A percentile compares a stretch with the other conserved stretches of the same genome.
These are phyloP conservation scores for Patella depressa DNA, from an alignment of 2,888 invertebrate species.

Conservation along the genomic window DNA sequence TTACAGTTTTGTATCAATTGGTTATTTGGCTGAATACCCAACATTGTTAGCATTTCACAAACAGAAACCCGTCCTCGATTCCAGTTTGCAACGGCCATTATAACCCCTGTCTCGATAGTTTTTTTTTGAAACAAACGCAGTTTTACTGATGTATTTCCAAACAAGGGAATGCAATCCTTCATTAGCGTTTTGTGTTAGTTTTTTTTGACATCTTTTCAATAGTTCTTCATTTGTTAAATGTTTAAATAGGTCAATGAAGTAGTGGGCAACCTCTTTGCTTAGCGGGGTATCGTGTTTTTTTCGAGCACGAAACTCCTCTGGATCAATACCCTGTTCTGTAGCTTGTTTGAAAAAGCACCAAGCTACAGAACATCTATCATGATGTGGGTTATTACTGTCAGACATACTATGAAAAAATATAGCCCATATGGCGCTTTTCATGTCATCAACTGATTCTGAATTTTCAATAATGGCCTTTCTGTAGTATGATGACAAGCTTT, in stretches of 20 bases:
- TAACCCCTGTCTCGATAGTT: not conserved
- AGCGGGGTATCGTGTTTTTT: not conserved
- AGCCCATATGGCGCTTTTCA: conserved; percentile 22
- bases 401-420: conserved; percentile 24
- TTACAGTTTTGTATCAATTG: not conserved
- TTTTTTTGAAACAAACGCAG: not conserved
- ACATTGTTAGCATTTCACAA: not conserved
- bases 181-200: conserved; percentile 22
- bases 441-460: conserved; percentile 9
- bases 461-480: too few species aligned
- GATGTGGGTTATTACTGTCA: conserved; percentile 14
- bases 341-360: conserved; percentile 27
- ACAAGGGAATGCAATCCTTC: conserved; percentile 22
- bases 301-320: not conserved
- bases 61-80: not conserved
- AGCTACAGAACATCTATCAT: conserved; percentile 16
- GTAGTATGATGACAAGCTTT: too few species aligned
- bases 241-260: conserved; percentile 14
- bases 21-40: not conserved
- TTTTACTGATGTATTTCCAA: conserved; percentile 21
- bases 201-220: conserved; percentile 13
- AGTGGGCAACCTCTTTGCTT: not conserved
- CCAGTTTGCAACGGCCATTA: not conserved
- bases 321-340: not conserved
- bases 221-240: conserved; percentile 14